Evolutionary conservation across 2,888 invertebrate genomes (phyloP), one percentile per base, ranked within the genome.

Genomic region (Cosmia pyralina): DNA sequence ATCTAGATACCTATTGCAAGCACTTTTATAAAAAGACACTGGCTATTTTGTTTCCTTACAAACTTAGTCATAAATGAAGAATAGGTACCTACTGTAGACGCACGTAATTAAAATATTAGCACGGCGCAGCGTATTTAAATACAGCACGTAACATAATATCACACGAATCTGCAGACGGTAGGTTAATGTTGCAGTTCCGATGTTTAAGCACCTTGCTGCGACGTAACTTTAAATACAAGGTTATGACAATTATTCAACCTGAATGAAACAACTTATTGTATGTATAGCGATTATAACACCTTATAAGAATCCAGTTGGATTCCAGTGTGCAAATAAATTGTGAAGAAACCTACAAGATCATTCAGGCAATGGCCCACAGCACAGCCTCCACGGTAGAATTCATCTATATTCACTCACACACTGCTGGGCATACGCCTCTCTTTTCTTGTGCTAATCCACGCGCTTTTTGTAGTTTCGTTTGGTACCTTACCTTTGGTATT

Each of bases 251-350:
- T 79, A 82, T 82, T 50, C 62, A 76, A 82, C 55, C 46, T 62
- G 67, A 62, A 72, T 65, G 28, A 60, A 64, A 78, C 69, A 50
- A 74, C n/a, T 58, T 74, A 75, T 73, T 73, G 55, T 72, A 71
- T 52, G 19, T 68, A 69, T 57, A 67, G 34, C 72, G 73, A 74
- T 68, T 76, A 75, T 73, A 79, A 69, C 72, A 83, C 70, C 53
- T 83, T 57, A 22, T 70, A 76, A 68, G 79, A 82, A 82, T 76
- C 79, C 69, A 82, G 50, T 76, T 76, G 73, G 65, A 76, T 69
- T 63, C 68, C 62, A 69, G 52, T 72, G 72, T 69, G 58, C 53
- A 75, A 79, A 79, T 75, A 69, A 71, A 70, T 68, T 48, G 15
- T 55, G 58, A 71, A 28, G 44, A 28, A 71, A 57, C 4, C 28